Base-by-base conservation (phyloP, 1,140 invertebrate species). In the Eciton burchellii region DNA sequence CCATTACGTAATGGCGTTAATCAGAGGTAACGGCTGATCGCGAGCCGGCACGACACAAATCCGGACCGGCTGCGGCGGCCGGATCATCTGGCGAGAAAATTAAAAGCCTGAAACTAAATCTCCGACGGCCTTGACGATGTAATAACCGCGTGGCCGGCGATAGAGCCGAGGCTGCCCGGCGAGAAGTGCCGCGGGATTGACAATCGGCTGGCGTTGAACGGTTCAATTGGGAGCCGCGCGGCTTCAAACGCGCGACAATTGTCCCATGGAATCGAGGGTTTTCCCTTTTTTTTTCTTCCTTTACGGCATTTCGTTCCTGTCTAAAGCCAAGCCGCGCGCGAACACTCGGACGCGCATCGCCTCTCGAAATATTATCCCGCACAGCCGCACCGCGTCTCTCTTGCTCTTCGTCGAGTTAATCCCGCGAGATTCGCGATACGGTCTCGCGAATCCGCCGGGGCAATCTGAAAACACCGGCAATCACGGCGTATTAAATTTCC, bases 61-160 rank as follows among this genome's bases (percentile, higher is more conserved):
- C 63, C 74, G n/a, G n/a, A n/a, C n/a, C n/a, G 49, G 26, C 56
- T 49, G 6, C 56, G 21, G 29, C 26, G 14, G 49, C 26, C 35
- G 49, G 41, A 43, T 66, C 24, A 26, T 29, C 35, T 35, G 49
- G 52, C 35, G 49, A 79, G 63, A 56, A 79, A 70, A 79, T 79
- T 79, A 57, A 79, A 79, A 57, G 41, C 24, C 62, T 77, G 62
- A 79, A 70, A 79, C 12, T 79, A 70, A 79, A 79, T 68, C 74
- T 16, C 49, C n/a, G 35, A 8, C 49, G 74, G 45, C 63, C 74
- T 79, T 70, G 63, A 21, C 14, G 41, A 65, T 29, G 59, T 29
- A 65, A 63, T 41, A 21, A 8, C 41, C 21, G 21, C 21, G 66
- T 8, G 26, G 16, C 45, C 47, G 14, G 29, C 8, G 21, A 19